Base-by-base conservation (phyloP, 2,888 invertebrate species). In the Dorcus hopei region DNA sequence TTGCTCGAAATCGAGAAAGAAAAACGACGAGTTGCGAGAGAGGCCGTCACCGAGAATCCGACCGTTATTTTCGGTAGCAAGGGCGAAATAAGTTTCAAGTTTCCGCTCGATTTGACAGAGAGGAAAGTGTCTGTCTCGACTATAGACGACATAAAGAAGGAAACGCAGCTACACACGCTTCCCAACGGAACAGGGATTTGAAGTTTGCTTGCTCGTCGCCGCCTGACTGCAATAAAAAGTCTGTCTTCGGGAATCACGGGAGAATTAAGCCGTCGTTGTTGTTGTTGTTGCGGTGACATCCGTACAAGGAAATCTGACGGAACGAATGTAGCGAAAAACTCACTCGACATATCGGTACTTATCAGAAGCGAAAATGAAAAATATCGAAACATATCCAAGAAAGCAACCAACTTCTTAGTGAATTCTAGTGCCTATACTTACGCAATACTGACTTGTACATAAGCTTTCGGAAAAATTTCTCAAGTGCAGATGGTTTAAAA, bases 21-120 rank as follows among this genome's bases (percentile, higher is more conserved):
- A 26, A 70, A 70, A 54, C 65, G 66, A 49, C 59, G 62, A 38
- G 61, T 61, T 38, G 62, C 60, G 47, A 58, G 62, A 23, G 68
- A 67, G 49, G 59, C 64, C 11, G 58, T 74, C 57, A 69, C 78
- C 54, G 75, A 79, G 59, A 77, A 77, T 61, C 74, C 79, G 3
- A 73, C 77, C 14, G 77, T 79, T 14, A 73, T 79, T 54, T 77
- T 78, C 62, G 75, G 71, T 42, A 72, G 74, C 61, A 80, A 80
- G 63, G 76, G 76, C 40, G 83, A 84, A 72, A 82, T 85, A 65
- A 83, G 80, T 75, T 84, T 84, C 70, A 83, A 83, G 72, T 84
- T 84, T 74, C 83, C 83, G 39, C 77, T 83, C 62, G 78, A 79
- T 67, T 65, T 79, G 60, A 77, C 62, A 16, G 77, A 77, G 56